Percentiles rank a stretch among this genome's conserved stretches.
phyloP scores from a whole-genome alignment of 2,888 invertebrate species.

The Oscheius sp. region DNA sequence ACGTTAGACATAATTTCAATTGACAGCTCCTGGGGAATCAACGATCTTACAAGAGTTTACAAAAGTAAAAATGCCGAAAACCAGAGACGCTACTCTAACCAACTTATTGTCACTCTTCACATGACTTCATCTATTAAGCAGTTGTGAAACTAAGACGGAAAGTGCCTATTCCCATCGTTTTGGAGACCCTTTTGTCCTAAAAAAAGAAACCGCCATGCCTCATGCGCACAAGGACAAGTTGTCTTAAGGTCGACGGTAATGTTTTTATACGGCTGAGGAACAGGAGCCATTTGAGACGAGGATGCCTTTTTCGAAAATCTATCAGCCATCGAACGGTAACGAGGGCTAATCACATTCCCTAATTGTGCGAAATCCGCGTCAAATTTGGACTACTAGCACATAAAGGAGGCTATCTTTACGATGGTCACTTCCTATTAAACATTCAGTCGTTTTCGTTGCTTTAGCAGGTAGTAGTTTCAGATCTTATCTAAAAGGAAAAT shows the following conservation, averaged over 20 bases:
- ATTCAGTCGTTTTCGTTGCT: not conserved
- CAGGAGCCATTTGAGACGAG: slow-evolving; percentile 11
- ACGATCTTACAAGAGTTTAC: too few relatives aligned
- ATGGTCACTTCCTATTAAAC: not conserved
- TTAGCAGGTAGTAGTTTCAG: not conserved
- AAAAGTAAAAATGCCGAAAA: not conserved
- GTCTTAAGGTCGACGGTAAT: slow-evolving; percentile 15
- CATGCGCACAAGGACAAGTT: slow-evolving; percentile 18
- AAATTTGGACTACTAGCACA: not conserved
- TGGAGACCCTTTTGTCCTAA: not conserved
- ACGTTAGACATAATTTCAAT: slow-evolving; percentile 22
- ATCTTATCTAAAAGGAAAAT: not conserved
- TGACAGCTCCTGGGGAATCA: not conserved
- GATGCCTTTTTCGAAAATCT: not conserved
- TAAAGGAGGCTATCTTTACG: not conserved
- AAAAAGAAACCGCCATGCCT: slow-evolving; percentile 8
- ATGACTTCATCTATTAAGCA: not conserved
- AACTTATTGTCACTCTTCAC: not conserved
- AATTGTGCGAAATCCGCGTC: not conserved
- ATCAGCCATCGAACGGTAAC: slow-evolving; percentile 16
- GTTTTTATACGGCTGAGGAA: slow-evolving; percentile 9
- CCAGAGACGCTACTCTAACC: not conserved
- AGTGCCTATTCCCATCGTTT: not conserved
- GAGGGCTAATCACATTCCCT: slow-evolving; percentile 13
- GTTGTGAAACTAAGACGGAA: not conserved